These are phyloP conservation scores for Drosophila planitibia DNA, from an alignment of 2,888 invertebrate species.

Conservation along the genomic window DNA sequence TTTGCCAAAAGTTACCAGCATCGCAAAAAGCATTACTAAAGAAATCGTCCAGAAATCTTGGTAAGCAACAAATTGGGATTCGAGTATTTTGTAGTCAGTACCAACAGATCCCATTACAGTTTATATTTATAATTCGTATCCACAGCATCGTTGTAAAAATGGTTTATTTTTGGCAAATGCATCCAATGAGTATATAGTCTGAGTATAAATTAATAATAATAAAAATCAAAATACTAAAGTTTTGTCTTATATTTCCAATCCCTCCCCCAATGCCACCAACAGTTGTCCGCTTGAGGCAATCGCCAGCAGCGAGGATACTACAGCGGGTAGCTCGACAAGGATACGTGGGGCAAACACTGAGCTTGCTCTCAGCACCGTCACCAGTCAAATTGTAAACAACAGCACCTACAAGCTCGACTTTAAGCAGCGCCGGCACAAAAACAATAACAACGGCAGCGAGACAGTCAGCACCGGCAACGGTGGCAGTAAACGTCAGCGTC, in stretches of 20 bases:
- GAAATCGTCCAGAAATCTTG: background rate
- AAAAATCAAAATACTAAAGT: background rate
- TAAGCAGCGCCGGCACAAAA: conserved; percentile 75
- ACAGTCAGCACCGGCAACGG: conserved; percentile 26
- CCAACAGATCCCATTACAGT: background rate
- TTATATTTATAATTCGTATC: background rate
- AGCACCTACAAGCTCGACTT: conserved; percentile 73
- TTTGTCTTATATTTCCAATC: background rate
- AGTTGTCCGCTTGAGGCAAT: conserved; percentile 60
- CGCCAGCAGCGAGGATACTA: conserved; percentile 48
- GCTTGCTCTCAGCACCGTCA: conserved; percentile 70
- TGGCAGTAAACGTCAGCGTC: conserved; percentile 54
- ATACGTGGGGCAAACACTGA: conserved; percentile 64
- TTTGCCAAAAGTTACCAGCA: background rate
- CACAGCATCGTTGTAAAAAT: conserved; percentile 17
- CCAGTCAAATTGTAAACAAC: conserved; percentile 73
- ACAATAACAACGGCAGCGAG: conserved; percentile 56
- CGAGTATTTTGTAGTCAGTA: background rate
- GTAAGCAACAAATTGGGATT: background rate
- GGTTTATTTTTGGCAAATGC: conserved; percentile 23
- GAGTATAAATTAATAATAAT: background rate
- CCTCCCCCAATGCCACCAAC: background rate
- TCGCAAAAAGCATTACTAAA: background rate
- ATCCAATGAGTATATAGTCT: conserved; percentile 31
- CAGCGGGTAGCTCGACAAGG: conserved; percentile 39